Evolutionary conservation across 2,888 invertebrate genomes (phyloP).

Genomic region (Spicauda simplicius): DNA sequence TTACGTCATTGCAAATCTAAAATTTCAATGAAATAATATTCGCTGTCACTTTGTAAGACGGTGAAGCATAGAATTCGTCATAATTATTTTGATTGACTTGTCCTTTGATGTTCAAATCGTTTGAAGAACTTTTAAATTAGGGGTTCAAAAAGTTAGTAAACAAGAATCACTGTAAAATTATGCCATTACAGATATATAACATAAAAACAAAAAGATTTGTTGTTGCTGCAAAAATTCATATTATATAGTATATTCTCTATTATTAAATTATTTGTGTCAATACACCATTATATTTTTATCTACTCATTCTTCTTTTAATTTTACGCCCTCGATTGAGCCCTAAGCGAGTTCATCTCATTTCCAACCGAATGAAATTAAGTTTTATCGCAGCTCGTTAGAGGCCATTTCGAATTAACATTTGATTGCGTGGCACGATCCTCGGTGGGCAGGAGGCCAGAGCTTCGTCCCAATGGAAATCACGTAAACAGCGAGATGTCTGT

Average conservation of each 20-base stretch:
- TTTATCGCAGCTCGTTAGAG: conserved; percentile 29
- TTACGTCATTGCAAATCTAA: too few relatives aligned
- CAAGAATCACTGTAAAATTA: neutral
- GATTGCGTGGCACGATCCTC: conserved; percentile 8
- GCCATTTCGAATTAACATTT: conserved; percentile 27
- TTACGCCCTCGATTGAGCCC: conserved; percentile 25
- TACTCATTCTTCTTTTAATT: conserved; percentile 15
- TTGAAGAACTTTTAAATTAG: too few relatives aligned
- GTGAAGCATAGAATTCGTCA: too few relatives aligned
- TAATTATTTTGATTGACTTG: too few relatives aligned
- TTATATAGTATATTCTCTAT: too few relatives aligned
- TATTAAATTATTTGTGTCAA: neutral
- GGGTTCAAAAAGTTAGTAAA: too few relatives aligned
- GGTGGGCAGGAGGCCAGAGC: conserved; percentile 21
- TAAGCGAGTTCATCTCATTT: conserved; percentile 17
- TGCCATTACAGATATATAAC: too few relatives aligned
- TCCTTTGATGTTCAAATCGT: too few relatives aligned
- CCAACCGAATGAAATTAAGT: conserved; percentile 19
- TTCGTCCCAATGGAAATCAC: conserved; percentile 29
- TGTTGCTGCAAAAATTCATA: too few relatives aligned
- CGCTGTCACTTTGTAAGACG: too few relatives aligned
- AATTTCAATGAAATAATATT: too few relatives aligned
- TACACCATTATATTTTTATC: neutral
- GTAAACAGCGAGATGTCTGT: conserved; percentile 32
- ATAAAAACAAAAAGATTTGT: too few relatives aligned